Conservation (phyloP, 2,797 vertebrate genomes). For the Astyanax mexicanus region DNA sequence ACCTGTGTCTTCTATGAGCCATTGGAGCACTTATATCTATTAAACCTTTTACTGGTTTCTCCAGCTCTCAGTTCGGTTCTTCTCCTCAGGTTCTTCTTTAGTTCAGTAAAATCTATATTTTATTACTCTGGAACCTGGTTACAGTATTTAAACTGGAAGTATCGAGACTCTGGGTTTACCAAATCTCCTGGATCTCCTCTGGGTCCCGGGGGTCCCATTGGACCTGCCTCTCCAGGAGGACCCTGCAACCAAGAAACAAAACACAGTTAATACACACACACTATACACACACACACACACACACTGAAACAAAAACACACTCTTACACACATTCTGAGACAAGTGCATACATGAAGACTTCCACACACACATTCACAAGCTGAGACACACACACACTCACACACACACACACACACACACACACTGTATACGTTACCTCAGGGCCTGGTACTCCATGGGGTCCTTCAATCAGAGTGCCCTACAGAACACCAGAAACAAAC, state of each 20-base stretch:
- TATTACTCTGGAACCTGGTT: too few relatives aligned
- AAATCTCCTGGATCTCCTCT: slow-evolving; percentile 84
- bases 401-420: too few relatives aligned
- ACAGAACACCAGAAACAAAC: slow-evolving; percentile 34
- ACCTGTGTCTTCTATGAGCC: too few relatives aligned
- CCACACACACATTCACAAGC: slow-evolving; percentile 36
- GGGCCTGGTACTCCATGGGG: slow-evolving; percentile 73
- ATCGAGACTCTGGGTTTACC: too few relatives aligned
- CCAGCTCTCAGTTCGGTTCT: too few relatives aligned
- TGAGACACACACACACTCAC: too few relatives aligned
- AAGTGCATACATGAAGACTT: not conserved
- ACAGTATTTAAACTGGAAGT: too few relatives aligned
- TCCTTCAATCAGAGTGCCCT: slow-evolving; percentile 77
- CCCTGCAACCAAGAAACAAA: slow-evolving; percentile 68
- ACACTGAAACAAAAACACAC: too few relatives aligned
- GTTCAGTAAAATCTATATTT: too few relatives aligned
- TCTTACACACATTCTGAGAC: slow-evolving; percentile 25
- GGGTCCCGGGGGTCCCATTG: slow-evolving; percentile 79
- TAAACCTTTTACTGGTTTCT: too few relatives aligned
- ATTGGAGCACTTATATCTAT: too few relatives aligned
- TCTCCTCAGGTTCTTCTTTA: too few relatives aligned
- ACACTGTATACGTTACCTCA: slow-evolving; percentile 62
- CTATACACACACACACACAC: slow-evolving; percentile 35
- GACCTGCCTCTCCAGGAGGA: slow-evolving; percentile 82
- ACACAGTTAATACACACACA: not conserved